phyloP scores from a whole-genome alignment of 2,888 invertebrate species.

The Ophion obscuratus region DNA sequence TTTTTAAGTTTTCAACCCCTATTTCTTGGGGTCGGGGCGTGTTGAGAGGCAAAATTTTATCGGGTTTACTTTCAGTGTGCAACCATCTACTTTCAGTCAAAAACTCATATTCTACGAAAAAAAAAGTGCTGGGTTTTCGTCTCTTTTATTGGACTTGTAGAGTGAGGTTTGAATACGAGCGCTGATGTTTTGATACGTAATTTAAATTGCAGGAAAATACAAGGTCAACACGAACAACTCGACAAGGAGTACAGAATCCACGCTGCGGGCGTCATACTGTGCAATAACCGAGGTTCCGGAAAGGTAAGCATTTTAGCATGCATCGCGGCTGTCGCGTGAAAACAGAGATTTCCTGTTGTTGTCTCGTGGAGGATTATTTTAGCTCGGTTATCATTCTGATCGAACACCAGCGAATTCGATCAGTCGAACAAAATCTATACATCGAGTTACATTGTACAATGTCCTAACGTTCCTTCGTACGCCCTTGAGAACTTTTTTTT shows the following conservation, averaged over 20 bases:
- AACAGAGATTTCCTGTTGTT: conserved; percentile 6
- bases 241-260: conserved; percentile 89
- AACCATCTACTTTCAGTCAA: too few relatives aligned
- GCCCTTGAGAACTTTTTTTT: too few relatives aligned
- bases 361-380: conserved; percentile 2
- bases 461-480: background rate
- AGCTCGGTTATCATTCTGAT: background rate
- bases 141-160: background rate
- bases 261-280: conserved; percentile 87
- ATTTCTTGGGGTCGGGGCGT: too few relatives aligned
- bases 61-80: too few relatives aligned
- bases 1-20: too few relatives aligned
- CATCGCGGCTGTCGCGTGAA: background rate
- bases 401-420: background rate
- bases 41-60: too few relatives aligned
- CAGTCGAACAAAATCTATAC: background rate
- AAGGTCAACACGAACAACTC: conserved; percentile 89
- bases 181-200: background rate
- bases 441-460: background rate
- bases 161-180: background rate
- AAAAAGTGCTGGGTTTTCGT: too few relatives aligned
- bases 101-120: too few relatives aligned
- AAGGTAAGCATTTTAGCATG: conserved; percentile 85
- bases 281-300: conserved; percentile 87
- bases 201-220: conserved; percentile 87